Evolutionary conservation across 2,888 invertebrate species (phyloP).

Genomic region (Epirrhoe alternata): DNA sequence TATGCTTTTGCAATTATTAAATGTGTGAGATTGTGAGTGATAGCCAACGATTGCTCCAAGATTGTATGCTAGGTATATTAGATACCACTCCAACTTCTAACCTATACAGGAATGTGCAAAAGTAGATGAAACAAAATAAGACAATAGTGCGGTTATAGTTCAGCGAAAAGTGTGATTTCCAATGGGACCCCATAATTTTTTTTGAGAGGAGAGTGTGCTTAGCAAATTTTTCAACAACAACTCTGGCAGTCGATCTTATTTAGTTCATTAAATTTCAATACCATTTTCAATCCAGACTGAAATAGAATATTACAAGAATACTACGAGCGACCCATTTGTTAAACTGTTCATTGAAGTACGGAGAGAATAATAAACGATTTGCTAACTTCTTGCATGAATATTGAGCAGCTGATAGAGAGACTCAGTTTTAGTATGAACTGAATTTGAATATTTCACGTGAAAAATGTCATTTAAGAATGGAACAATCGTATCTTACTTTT

Average conservation of each 20-base stretch:
- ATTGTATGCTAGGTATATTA: too few relatives aligned
- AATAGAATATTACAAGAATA: not conserved
- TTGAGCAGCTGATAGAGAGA: slow-evolving; percentile 47
- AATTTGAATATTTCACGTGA: slow-evolving; percentile 25
- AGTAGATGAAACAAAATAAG: too few relatives aligned
- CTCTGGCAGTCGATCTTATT: not conserved
- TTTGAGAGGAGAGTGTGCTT: too few relatives aligned
- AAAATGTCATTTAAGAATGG: not conserved
- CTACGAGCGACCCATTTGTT: slow-evolving; percentile 33
- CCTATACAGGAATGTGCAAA: too few relatives aligned
- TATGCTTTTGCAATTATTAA: too few relatives aligned
- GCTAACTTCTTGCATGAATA: slow-evolving; percentile 53
- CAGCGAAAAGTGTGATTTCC: too few relatives aligned
- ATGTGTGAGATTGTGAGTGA: too few relatives aligned
- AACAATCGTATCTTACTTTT: not conserved
- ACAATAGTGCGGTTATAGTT: too few relatives aligned
- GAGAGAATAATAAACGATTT: slow-evolving; percentile 54
- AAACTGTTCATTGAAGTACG: slow-evolving; percentile 49
- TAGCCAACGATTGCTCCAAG: too few relatives aligned
- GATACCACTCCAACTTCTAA: too few relatives aligned
- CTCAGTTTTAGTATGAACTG: slow-evolving; percentile 36
- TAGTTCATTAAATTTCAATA: not conserved
- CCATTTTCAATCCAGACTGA: not conserved
- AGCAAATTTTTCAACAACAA: not conserved
- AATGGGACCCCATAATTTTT: too few relatives aligned